These are phyloP conservation scores for Parnassius mnemosyne DNA, from an alignment of 2,888 invertebrate species.

Conservation along the genomic window DNA sequence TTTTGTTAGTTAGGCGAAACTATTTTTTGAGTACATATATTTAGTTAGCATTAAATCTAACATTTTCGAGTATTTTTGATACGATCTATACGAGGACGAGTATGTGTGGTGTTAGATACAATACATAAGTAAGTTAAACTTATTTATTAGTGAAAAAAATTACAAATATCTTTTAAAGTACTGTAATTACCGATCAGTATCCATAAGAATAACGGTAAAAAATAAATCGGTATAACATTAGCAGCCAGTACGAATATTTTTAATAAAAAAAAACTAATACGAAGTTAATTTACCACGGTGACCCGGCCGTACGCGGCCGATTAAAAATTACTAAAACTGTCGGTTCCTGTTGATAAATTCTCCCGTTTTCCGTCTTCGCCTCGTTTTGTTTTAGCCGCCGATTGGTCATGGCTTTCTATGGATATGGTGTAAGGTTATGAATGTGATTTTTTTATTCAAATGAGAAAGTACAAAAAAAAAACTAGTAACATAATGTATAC, in stretches of 20 bases:
- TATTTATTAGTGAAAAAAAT: not conserved
- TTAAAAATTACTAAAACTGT: slow-evolving; percentile 63
- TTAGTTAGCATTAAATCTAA: too few species aligned
- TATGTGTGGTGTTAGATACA: too few species aligned
- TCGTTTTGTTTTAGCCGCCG: slow-evolving; percentile 26
- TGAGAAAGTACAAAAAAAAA: too few species aligned
- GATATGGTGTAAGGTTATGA: not conserved
- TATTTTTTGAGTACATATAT: not conserved
- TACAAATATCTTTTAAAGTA: not conserved
- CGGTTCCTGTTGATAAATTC: slow-evolving; percentile 63
- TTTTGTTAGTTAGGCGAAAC: slow-evolving; percentile 11
- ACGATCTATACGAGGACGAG: too few species aligned
- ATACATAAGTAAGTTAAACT: not conserved
- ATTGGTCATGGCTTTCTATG: slow-evolving; percentile 16
- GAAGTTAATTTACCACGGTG: slow-evolving; percentile 62
- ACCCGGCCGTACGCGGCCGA: slow-evolving; percentile 52
- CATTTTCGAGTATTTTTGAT: too few species aligned
- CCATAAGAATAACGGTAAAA: slow-evolving; percentile 36
- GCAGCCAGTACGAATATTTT: slow-evolving; percentile 53
- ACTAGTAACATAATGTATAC: too few species aligned
- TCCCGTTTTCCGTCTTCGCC: slow-evolving; percentile 42
- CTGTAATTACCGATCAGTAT: not conserved
- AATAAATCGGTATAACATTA: slow-evolving; percentile 54
- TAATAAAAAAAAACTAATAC: slow-evolving; percentile 42
- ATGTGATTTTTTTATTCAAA: not conserved